These are phyloP conservation scores for Lasius fuliginosus DNA, from an alignment of 2,888 invertebrate genomes.

Conservation along the genomic window DNA sequence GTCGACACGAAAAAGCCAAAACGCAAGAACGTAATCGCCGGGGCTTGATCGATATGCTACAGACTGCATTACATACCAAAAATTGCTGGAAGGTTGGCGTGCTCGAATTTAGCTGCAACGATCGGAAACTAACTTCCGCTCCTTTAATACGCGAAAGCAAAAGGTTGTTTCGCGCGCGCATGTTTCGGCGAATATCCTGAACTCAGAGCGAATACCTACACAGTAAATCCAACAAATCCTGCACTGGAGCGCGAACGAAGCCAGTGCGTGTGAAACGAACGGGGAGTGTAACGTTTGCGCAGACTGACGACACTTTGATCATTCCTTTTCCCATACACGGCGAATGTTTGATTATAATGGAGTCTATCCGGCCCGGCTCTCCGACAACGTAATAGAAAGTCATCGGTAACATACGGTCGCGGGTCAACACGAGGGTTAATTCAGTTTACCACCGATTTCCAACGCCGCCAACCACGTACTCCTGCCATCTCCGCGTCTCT, in stretches of 20 bases:
- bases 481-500: conserved; percentile 14
- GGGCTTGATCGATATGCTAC: conserved; percentile 50
- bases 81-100: conserved; percentile 53
- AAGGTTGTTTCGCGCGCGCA: conserved; percentile 40
- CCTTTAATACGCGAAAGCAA: conserved; percentile 39
- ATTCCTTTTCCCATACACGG: conserved; percentile 32
- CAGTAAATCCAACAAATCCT: conserved; percentile 31
- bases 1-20: conserved; percentile 57
- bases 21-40: conserved; percentile 56
- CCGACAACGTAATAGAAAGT: conserved; percentile 79
- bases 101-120: conserved; percentile 42
- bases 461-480: conserved; percentile 64
- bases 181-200: conserved; percentile 40
- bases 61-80: conserved; percentile 56
- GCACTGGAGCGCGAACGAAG: background rate
- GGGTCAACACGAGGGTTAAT: conserved; percentile 81
- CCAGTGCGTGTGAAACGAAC: conserved; percentile 17
- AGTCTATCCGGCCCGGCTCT: conserved; percentile 62
- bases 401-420: conserved; percentile 80
- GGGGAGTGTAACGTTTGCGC: conserved; percentile 47
- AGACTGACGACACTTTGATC: conserved; percentile 40
- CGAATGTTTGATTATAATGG: conserved; percentile 69
- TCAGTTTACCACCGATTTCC: conserved; percentile 81
- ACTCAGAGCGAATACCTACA: background rate
- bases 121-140: conserved; percentile 53